Evolutionary conservation across 2,797 vertebrate species (phyloP), one percentile per base, ranked within the genome.

Genomic region (Oceanodroma leucorhoa): DNA sequence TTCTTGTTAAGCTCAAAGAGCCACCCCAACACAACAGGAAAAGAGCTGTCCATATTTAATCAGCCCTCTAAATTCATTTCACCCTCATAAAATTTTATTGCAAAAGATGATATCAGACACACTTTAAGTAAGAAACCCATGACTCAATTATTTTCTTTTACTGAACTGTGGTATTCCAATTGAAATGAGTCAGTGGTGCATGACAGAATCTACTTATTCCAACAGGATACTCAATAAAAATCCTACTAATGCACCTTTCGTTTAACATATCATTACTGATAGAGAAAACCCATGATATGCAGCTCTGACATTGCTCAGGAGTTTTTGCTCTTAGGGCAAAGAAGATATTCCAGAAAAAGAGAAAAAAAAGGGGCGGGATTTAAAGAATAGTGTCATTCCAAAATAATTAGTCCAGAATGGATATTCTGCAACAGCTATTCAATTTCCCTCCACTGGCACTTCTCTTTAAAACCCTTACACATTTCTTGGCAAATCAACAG

Each of bases 71-170:
- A 95, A 95, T 95, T 95, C 76, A 93, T 94, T 96, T 96, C 92
- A 66, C 82, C 87, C 87, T 95, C 94, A 95, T 94, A 94, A 94
- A 90, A 93, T 93, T 96, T 94, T 96, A 95, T 92, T 87, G 94
- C 91, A 88, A 58, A 93, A 94, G 92, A 94, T 97, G 57, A 43
- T 96, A 96, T 95, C 95, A 93, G 79, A 86, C 76, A 87, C 61
- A 43, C 57, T 95, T 95, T 93, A 96, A 95, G 87, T 91, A 96
- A 95, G 87, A 96, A 92, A 93, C 61, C 87, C 91, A 94, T 91
- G 95, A 96, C 94, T 96, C 94, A 93, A 95, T 96, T 94, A 96
- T 94, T 95, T 95, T 92, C 79, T 95, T 96, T 96, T 93, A 92
- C 95, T 92, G 89, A 95, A 91, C 91, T 95, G 89, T 94, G 82